Evolutionary conservation across 2,113 vertebrate genomes (phyloP), one percentile per base, ranked within the genome.

Genomic region (Spea bombifrons): DNA sequence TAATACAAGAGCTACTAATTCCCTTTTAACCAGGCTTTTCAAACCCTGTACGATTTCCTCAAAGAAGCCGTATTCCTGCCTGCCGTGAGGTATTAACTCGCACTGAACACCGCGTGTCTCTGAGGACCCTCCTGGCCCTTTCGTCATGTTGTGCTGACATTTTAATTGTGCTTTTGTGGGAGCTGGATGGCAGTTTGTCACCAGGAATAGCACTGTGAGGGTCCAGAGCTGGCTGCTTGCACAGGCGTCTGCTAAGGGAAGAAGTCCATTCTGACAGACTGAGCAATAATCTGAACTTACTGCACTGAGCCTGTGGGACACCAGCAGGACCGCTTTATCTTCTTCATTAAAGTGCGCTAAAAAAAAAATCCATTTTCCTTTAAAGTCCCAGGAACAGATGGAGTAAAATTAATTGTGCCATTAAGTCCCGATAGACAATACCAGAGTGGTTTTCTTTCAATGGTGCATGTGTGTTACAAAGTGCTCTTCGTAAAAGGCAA

Each of bases 341-440:
- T 95, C 96, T 96, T 96, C 93, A 97, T 97, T 98, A 97, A 95
- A 95, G 94, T 93, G 92, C 91, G 92, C 94, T 94, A 91, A 85
- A 16, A 89, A 92, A 91, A 93, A 94, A 93, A 94, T 94, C 92
- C 86, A 94, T 97, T 96, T 96, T 94, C 91, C 93, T 96, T 95
- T 94, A 96, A 97, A 95, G 94, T 97, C 94, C 95, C 92, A 89
- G 92, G 92, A 97, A 96, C 94, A 96, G 95, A 95, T 94, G 92
- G 94, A 96, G 93, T 92, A 92, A 94, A 97, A 96, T 97, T 94
- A 96, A 97, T 95, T 96, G 95, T 92, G 90, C 94, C 94, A 96
- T 97, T 96, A 97, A 92, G 90, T 94, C 92, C 92, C 93, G 91
- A 93, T 90, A 95, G 94, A 96, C 94, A 95, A 95, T 93, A 93